Evolutionary conservation across 2,888 invertebrate species (phyloP).

Genomic region (Rhodophaea formosa): DNA sequence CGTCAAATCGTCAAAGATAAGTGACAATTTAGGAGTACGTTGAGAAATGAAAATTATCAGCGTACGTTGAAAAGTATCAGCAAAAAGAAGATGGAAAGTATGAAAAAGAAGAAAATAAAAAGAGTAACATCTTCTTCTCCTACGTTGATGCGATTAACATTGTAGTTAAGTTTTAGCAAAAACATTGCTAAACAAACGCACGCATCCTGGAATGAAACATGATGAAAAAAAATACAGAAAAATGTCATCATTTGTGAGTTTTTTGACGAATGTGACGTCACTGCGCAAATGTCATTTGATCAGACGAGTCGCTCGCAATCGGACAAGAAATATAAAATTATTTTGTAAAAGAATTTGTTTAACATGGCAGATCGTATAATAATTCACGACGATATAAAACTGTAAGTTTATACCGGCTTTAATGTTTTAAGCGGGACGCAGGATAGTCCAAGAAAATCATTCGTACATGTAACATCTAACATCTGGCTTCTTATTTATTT

Average conservation of each 20-base stretch:
- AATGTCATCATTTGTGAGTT: too few relatives aligned
- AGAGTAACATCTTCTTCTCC: too few relatives aligned
- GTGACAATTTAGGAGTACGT: conserved; percentile 5
- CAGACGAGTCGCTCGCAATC: neutral
- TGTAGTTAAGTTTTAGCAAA: too few relatives aligned
- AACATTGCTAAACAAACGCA: too few relatives aligned
- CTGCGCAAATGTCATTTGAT: conserved; percentile 14
- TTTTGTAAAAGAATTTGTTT: conserved; percentile 31
- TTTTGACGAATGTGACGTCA: neutral
- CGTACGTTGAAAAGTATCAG: too few relatives aligned
- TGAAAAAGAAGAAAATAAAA: too few relatives aligned
- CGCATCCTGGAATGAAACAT: too few relatives aligned
- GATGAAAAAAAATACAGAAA: too few relatives aligned
- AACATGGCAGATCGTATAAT: conserved; percentile 83
- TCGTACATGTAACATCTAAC: neutral
- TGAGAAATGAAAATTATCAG: conserved; percentile 2
- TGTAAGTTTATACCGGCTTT: conserved; percentile 77
- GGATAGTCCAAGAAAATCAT: neutral
- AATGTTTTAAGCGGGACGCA: neutral
- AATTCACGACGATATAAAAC: conserved; percentile 87
- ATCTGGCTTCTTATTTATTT: conserved; percentile 34
- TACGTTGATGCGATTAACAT: too few relatives aligned
- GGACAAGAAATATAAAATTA: conserved; percentile 27
- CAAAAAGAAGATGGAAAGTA: too few relatives aligned
- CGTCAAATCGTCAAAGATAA: neutral